Evolutionary conservation across 2,888 invertebrate genomes (phyloP).

Genomic region (Sussaba pulchella): DNA sequence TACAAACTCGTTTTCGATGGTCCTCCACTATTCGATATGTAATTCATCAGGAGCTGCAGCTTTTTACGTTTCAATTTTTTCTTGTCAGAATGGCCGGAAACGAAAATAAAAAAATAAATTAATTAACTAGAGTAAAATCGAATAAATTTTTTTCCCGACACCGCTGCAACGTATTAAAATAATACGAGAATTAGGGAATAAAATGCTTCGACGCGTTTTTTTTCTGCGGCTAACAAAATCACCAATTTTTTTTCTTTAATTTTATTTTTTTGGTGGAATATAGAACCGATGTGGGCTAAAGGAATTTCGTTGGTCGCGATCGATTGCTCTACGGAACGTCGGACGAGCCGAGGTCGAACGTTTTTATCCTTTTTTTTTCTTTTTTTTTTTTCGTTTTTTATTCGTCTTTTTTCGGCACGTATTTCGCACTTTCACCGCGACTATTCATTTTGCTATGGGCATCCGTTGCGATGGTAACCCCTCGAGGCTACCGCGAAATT

Average conservation of each 20-base stretch:
- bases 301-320: conserved; percentile 72
- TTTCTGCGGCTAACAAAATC: background rate
- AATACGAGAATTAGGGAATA: conserved; percentile 5
- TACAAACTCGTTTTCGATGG: background rate
- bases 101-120: conserved; percentile 13
- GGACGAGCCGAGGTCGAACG: conserved; percentile 31
- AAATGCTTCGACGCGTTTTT: conserved; percentile 2
- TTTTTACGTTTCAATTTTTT: conserved; percentile 1
- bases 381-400: conserved; percentile 42
- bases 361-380: conserved; percentile 50
- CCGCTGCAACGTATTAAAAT: too few species aligned
- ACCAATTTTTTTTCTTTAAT: background rate
- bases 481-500: conserved; percentile 53
- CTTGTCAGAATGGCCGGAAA: background rate
- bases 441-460: conserved; percentile 61
- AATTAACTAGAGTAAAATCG: conserved; percentile 1
- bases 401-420: conserved; percentile 41
- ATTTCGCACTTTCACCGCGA: conserved; percentile 56
- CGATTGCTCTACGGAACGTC: conserved; percentile 73
- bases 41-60: background rate
- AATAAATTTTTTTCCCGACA: too few species aligned
- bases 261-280: too few species aligned
- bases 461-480: conserved; percentile 80
- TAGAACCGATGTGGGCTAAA: conserved; percentile 36
- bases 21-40: background rate